Base-by-base conservation (phyloP, 2,888 invertebrate genomes). In the Coelinius sp. region DNA sequence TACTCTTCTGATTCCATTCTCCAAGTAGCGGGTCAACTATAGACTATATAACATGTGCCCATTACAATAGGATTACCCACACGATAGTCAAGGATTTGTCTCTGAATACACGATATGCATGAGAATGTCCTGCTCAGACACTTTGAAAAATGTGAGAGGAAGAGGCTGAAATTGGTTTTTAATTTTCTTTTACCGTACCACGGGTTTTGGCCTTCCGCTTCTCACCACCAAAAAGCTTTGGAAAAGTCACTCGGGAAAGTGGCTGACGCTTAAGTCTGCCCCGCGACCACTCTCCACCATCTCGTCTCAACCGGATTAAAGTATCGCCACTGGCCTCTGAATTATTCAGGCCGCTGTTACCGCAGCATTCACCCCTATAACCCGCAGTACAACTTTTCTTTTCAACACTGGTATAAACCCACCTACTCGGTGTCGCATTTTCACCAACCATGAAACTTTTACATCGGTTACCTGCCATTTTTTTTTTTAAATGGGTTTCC, bases 311-410 rank as follows among this genome's bases (percentile, higher is more conserved):
- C 73, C 76, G 84, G 86, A 86, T 86, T 86, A 86, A 85, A 84
- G 85, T 85, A 85, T 86, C 84, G 83, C 79, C 80, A 81, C 79
- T 78, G 79, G 80, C 80, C 82, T 79, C 80, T 87, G 87, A 87
- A 87, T 87, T 81, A 87, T 87, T 86, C 86, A 87, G 79, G 78
- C 77, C 76, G 59, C 68, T 67, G 73, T 63, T 31, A 64, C 71
- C 73, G 63, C 66, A 66, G n/a, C 46, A 17, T 17, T 59, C 31
- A 59, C 59, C 59, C 59, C 59, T 31, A 59, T 59, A 59, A 59
- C 59, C 59, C 59, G 35, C 35, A 59, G 31, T 59, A 59, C 31
- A 35, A 59, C 59, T 59, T 59, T 59, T 59, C 35, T 14, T 59
- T 27, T 59, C 59, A 59, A 59, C 76, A 44, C 49, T 66, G 56